A percentile compares a stretch with the other conserved stretches of the same genome.
Conservation (phyloP, 1,140 invertebrate species). For the Plutomurus gul region DNA sequence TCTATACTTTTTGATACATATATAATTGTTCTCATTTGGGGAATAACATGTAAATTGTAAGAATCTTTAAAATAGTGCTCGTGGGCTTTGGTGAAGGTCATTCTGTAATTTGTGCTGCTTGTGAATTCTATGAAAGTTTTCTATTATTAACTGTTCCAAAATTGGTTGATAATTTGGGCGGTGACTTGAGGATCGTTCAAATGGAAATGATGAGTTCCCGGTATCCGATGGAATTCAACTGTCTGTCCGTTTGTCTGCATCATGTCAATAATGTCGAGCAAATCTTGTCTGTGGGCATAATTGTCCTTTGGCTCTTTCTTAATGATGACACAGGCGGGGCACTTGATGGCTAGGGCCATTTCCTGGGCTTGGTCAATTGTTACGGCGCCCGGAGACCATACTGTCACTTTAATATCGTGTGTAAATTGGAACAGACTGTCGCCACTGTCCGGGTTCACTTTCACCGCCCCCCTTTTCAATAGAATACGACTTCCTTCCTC, state of each 20-base stretch:
- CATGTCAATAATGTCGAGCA: neutral
- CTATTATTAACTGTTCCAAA: no score
- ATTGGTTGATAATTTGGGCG: constrained; percentile 55
- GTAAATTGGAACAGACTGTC: constrained; percentile 5
- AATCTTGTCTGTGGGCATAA: constrained; percentile 24
- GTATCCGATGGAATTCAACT: constrained; percentile 54
- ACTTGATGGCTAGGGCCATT: neutral
- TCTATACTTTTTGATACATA: no score
- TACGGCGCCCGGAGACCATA: neutral
- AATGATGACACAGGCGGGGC: constrained; percentile 30
- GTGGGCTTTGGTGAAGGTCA: no score
- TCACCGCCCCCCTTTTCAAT: constrained; percentile 16
- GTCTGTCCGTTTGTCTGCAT: constrained; percentile 32
- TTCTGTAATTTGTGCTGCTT: no score
- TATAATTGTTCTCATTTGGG: no score
- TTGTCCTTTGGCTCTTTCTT: constrained; percentile 30
- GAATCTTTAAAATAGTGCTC: no score
- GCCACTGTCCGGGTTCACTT: neutral
- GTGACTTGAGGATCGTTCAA: constrained; percentile 56
- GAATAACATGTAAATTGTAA: no score
- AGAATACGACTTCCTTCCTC: neutral
- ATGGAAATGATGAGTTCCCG: constrained; percentile 59
- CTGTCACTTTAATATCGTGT: constrained; percentile 12
- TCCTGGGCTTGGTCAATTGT: neutral
- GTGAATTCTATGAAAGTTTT: no score